These are phyloP conservation scores for Busseola fusca DNA, from an alignment of 2,888 invertebrate species.

Conservation along the genomic window DNA sequence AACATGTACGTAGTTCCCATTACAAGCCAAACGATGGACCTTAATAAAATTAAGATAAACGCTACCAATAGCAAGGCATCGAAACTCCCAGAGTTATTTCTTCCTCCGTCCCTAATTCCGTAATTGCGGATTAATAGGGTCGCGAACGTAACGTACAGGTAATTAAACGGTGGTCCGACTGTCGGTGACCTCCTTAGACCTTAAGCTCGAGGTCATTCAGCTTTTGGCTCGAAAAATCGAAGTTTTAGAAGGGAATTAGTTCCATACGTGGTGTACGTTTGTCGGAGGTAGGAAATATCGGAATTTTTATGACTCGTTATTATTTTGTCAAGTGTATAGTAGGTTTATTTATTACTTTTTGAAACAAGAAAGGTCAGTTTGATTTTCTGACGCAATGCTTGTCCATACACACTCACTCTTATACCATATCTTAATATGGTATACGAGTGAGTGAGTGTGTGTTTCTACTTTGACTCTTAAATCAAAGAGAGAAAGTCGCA, in stretches of 20 bases:
- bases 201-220: slow-evolving; percentile 44
- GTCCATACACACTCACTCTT: no score
- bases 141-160: slow-evolving; percentile 62
- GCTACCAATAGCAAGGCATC: slow-evolving; percentile 44
- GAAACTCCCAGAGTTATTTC: slow-evolving; percentile 56
- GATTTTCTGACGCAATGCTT: no score
- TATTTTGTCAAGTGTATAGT: neutral
- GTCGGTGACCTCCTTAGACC: slow-evolving; percentile 61
- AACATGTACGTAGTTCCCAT: slow-evolving; percentile 16
- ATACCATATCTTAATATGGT: no score
- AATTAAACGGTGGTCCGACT: slow-evolving; percentile 63
- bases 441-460: no score
- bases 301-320: neutral
- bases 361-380: no score
- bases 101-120: slow-evolving; percentile 55
- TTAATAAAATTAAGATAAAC: slow-evolving; percentile 64
- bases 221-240: slow-evolving; percentile 44
- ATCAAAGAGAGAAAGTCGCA: no score
- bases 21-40: slow-evolving; percentile 27
- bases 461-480: no score
- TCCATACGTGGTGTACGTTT: neutral
- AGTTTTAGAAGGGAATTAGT: slow-evolving; percentile 31
- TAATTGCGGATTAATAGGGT: slow-evolving; percentile 69
- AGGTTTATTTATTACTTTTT: neutral
- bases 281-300: neutral